A percentile compares a stretch with the other conserved stretches of the same genome.
Evolutionary conservation across 2,888 invertebrate species (phyloP).

Genomic region (Lordiphosa andalusiaca): DNA sequence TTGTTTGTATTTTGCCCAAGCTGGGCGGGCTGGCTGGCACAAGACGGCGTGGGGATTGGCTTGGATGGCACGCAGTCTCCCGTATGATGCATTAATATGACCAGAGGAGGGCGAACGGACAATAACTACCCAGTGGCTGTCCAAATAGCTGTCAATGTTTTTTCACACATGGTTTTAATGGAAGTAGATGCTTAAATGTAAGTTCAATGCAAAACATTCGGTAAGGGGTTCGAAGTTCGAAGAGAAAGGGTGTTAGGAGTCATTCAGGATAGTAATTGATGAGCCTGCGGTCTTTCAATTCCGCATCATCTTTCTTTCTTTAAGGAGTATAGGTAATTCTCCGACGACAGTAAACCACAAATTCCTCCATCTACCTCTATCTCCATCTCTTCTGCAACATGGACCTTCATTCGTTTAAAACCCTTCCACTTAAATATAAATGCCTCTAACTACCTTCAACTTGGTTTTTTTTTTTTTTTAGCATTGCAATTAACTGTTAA

Average conservation of each 20-base stretch:
- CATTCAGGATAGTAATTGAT: no score
- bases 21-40: constrained; percentile 17
- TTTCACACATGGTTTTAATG: constrained; percentile 26
- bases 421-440: neutral
- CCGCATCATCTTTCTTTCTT: no score
- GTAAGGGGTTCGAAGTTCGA: constrained; percentile 2
- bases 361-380: no score
- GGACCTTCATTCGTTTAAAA: no score
- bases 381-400: no score
- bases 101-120: constrained; percentile 4
- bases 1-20: constrained; percentile 52
- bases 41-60: neutral
- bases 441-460: no score
- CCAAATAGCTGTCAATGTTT: constrained; percentile 48
- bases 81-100: constrained; percentile 36
- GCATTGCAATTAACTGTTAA: no score
- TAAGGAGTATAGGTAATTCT: no score
- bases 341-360: no score
- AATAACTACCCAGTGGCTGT: constrained; percentile 33
- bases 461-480: no score
- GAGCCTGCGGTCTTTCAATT: no score
- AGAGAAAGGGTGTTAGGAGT: neutral
- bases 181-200: constrained; percentile 30
- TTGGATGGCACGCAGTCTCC: constrained; percentile 9
- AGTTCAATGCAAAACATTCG: constrained; percentile 8